Percentiles rank a stretch among this genome's conserved stretches.
phyloP scores from a whole-genome alignment of 2,797 vertebrate genomes.

The Sciaenops ocellatus region DNA sequence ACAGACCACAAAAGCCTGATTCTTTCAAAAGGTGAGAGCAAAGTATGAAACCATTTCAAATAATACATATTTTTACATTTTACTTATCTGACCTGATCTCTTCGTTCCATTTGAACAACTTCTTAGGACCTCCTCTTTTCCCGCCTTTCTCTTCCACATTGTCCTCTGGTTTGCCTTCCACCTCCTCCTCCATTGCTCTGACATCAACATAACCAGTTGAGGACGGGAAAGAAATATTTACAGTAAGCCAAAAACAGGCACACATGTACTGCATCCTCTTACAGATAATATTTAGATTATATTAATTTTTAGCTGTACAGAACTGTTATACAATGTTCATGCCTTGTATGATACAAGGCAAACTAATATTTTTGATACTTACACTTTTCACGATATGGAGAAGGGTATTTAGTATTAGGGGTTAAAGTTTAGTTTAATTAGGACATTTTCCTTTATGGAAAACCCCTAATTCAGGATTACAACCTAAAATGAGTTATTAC shows the following conservation, averaged over 20 bases:
- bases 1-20: neutral
- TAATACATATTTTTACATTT: neutral
- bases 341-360: too few relatives aligned
- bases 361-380: too few relatives aligned
- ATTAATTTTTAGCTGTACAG: too few relatives aligned
- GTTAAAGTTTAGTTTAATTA: too few relatives aligned
- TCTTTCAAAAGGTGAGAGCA: neutral
- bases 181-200: conserved; percentile 82
- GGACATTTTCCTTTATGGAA: too few relatives aligned
- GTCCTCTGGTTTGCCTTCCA: conserved; percentile 87
- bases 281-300: neutral
- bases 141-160: conserved; percentile 88
- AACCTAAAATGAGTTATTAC: too few relatives aligned
- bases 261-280: neutral
- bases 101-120: conserved; percentile 94
- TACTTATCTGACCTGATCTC: conserved; percentile 90
- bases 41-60: neutral
- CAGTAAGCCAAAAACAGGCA: neutral
- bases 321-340: too few relatives aligned
- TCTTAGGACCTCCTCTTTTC: conserved; percentile 89
- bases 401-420: too few relatives aligned
- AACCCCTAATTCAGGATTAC: too few relatives aligned
- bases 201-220: neutral
- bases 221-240: neutral
- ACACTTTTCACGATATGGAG: too few relatives aligned